These are phyloP conservation scores for Cephonodes hylas DNA, from an alignment of 2,888 invertebrate genomes.

Conservation along the genomic window DNA sequence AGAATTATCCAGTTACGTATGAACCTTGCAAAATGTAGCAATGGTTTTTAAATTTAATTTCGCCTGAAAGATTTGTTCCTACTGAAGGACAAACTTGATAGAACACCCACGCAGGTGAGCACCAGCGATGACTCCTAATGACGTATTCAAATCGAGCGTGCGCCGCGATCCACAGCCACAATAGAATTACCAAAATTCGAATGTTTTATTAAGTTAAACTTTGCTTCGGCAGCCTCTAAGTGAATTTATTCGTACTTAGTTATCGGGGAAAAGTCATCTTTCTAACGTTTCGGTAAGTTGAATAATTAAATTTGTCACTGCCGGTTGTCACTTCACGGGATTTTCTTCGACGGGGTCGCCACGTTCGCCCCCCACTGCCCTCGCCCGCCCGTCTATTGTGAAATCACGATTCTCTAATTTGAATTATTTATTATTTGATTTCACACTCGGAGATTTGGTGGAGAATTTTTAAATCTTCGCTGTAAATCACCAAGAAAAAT, in stretches of 20 bases:
- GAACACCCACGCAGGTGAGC: constrained; percentile 18
- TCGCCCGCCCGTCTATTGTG: constrained; percentile 55
- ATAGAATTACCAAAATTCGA: constrained; percentile 77
- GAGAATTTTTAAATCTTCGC: neutral
- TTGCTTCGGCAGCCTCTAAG: constrained; percentile 76
- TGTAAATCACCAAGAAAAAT: neutral
- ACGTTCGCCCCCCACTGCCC: constrained; percentile 57
- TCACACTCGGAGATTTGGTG: constrained; percentile 50
- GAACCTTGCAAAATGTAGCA: too few species aligned
- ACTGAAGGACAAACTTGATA: neutral
- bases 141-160: constrained; percentile 72
- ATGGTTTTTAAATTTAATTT: too few species aligned
- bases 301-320: constrained; percentile 80
- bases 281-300: constrained; percentile 79
- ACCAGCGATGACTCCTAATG: constrained; percentile 64
- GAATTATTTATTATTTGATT: constrained; percentile 79
- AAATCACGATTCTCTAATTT: constrained; percentile 73
- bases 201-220: constrained; percentile 80
- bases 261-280: constrained; percentile 78
- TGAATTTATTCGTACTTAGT: constrained; percentile 81
- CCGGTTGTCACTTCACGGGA: constrained; percentile 77
- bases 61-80: neutral
- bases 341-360: constrained; percentile 73
- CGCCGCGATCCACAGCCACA: constrained; percentile 61
- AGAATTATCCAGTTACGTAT: too few species aligned